Percentiles rank a stretch among this genome's conserved stretches.
phyloP scores from a whole-genome alignment of 2,797 vertebrate species.

The Eidolon dupreanum region DNA sequence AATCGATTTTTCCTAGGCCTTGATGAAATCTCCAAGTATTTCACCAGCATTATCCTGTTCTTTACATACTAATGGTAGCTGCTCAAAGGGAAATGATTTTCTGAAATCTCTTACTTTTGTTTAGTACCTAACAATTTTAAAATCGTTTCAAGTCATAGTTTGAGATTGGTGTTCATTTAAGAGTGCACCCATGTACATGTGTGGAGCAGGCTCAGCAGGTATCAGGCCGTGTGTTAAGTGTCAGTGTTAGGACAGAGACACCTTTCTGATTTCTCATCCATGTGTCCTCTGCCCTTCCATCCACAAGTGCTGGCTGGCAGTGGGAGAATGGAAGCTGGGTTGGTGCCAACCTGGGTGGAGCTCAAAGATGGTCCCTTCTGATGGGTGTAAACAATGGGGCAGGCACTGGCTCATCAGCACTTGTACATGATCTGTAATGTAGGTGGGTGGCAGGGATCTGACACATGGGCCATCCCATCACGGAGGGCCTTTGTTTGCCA shows the following conservation, averaged over 20 bases:
- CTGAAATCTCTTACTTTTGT: not conserved
- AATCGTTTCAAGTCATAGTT: not conserved
- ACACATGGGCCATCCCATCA: fast-evolving
- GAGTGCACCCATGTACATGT: not conserved
- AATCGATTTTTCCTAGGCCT: not conserved
- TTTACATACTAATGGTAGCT: not conserved
- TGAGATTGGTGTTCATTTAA: not conserved
- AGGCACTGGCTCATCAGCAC: not conserved
- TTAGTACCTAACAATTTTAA: not conserved
- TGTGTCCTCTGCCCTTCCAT: not conserved
- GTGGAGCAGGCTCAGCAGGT: not conserved
- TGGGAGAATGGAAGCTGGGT: not conserved
- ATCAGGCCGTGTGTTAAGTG: not conserved
- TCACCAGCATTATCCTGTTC: not conserved
- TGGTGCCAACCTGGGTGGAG: not conserved
- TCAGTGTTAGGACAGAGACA: not conserved
- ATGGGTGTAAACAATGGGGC: not conserved
- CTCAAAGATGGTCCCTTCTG: not conserved
- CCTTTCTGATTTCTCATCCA: not conserved
- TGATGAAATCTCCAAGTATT: not conserved
- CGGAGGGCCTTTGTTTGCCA: not conserved
- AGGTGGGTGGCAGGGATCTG: not conserved
- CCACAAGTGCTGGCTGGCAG: not conserved
- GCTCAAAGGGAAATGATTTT: not conserved
- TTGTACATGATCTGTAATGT: not conserved